Percentiles rank a stretch among this genome's conserved stretches.
Evolutionary conservation across 2,888 invertebrate genomes (phyloP).

Genomic region (Spilosoma lubricipeda): DNA sequence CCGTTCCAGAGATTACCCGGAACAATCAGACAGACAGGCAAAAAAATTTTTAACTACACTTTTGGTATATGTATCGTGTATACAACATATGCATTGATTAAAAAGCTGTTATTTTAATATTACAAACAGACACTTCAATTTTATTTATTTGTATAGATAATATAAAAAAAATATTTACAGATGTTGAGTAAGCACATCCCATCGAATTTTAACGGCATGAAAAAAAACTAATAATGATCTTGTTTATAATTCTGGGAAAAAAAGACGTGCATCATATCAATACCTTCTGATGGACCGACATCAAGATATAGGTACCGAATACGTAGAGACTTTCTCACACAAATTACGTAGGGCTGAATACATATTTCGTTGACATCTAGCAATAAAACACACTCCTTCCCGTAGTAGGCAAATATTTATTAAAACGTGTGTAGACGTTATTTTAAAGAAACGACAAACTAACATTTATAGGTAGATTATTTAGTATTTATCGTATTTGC

Average conservation of each 20-base stretch:
- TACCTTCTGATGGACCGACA: not conserved
- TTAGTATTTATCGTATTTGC: not conserved
- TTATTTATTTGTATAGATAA: no score
- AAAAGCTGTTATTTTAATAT: no score
- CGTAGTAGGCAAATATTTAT: not conserved
- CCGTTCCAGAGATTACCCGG: no score
- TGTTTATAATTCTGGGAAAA: not conserved
- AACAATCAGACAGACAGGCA: no score
- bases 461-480: not conserved
- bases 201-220: not conserved
- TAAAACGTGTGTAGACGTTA: not conserved
- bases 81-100: no score
- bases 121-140: no score
- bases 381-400: constrained; percentile 4
- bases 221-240: not conserved
- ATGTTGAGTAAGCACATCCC: no score
- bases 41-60: no score
- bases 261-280: not conserved
- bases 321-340: not conserved
- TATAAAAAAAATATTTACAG: no score
- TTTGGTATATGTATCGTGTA: no score
- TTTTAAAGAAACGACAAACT: not conserved
- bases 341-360: not conserved
- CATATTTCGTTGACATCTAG: not conserved
- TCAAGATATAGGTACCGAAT: not conserved